A percentile compares a stretch with the other conserved stretches of the same genome.
Evolutionary conservation across 2,797 vertebrate species (phyloP).

Genomic region (Ambastaia sidthimunki): DNA sequence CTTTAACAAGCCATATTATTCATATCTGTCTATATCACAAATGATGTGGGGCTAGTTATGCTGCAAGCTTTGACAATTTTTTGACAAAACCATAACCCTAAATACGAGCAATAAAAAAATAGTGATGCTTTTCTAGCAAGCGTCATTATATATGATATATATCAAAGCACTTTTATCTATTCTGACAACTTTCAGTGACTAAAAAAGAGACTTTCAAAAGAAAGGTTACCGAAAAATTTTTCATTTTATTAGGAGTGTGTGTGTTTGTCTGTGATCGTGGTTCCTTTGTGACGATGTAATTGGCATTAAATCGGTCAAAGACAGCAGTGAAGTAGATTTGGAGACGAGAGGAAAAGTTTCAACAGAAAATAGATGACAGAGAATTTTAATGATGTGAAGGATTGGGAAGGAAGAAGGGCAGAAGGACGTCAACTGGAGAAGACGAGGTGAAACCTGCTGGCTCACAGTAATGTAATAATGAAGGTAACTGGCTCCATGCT

Average conservation of each 20-base stretch:
- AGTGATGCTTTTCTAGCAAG: not conserved
- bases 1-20: too few relatives aligned
- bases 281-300: constrained; percentile 54
- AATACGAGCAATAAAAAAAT: not conserved
- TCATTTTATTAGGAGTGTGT: not conserved
- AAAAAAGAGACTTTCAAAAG: not conserved
- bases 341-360: constrained; percentile 30
- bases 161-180: not conserved
- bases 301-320: constrained; percentile 55
- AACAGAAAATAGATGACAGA: constrained; percentile 43
- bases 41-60: too few relatives aligned
- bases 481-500: constrained; percentile 44
- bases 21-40: too few relatives aligned
- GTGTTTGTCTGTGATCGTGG: not conserved
- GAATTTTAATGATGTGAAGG: constrained; percentile 44
- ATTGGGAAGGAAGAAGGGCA: constrained; percentile 16
- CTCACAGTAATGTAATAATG: constrained; percentile 44
- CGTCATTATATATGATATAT: not conserved
- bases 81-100: not conserved
- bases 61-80: too few relatives aligned
- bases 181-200: not conserved
- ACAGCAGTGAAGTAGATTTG: constrained; percentile 22
- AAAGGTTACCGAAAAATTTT: not conserved
- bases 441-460: constrained; percentile 29
- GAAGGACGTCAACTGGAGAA: constrained; percentile 15